Base-by-base conservation (phyloP, 1,140 invertebrate species). In the Arion vulgaris region DNA sequence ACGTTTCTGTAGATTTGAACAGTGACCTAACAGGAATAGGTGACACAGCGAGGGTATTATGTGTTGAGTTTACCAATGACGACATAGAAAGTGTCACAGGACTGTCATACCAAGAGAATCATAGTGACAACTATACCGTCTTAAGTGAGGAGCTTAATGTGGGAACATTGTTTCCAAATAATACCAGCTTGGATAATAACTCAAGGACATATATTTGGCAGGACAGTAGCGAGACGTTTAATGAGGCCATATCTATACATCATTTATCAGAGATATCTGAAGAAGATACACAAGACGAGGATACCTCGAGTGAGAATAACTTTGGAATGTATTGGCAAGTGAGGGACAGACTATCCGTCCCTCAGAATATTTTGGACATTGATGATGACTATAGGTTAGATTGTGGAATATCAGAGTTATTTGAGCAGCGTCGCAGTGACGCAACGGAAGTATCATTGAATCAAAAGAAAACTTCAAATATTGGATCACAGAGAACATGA, bases 211-310 rank as follows among this genome's bases (percentile, higher is more conserved):
- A 9, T 15, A 57, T 57, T 28, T 51, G 45, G 32, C n/a, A 51
- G 36, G 26, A 1, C 28, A 75, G 39, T 36, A 45, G 38, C 41
- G 36, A 62, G 34, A 36, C 17, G 19, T 78, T 41, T 39, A 11
- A 2, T 0, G n/a, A n/a, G n/a, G n/a, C n/a, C n/a, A n/a, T n/a
- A n/a, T n/a, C n/a, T n/a, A n/a, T n/a, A n/a, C n/a, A n/a, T n/a
- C n/a, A n/a, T n/a, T 32, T 78, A 34, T 66, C 76, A 9, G 26
- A 78, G 38, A 78, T 78, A 13, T 66, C 76, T 0, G 76, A 78
- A 28, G 76, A 78, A 26, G 74, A 57, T 34, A 66, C 76, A 41
- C 32, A 45, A 34, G 45, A 41, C n/a, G 76, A 66, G 23, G 28
- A 78, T 13, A 76, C 15, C 23, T 4, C 36, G 13, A 78, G 76